A percentile compares a stretch with the other conserved stretches of the same genome.
These are phyloP conservation scores for Sphaerodactylus townsendi DNA, from an alignment of 2,113 vertebrate genomes.

Conservation along the genomic window DNA sequence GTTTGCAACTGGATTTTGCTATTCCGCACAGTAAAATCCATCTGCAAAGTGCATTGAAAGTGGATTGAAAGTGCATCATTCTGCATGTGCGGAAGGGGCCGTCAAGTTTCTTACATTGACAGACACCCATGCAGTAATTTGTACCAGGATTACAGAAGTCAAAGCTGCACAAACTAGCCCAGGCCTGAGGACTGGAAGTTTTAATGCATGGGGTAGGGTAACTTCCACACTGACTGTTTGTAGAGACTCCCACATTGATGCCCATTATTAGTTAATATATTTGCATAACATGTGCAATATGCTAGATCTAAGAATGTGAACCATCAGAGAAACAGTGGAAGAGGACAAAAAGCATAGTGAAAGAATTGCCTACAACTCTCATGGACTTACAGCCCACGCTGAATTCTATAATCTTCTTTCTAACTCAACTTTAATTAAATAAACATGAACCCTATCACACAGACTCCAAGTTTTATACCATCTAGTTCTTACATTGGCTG, in stretches of 20 bases:
- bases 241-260: not conserved
- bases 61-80: too few relatives aligned
- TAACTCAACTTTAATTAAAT: not conserved
- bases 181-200: not conserved
- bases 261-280: not conserved
- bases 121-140: not conserved
- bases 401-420: not conserved
- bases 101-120: too few relatives aligned
- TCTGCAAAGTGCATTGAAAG: too few relatives aligned
- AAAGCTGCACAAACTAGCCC: not conserved
- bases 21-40: too few relatives aligned
- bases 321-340: not conserved
- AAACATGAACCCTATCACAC: not conserved
- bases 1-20: too few relatives aligned
- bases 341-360: not conserved
- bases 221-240: not conserved
- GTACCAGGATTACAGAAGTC: not conserved
- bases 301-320: not conserved
- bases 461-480: not conserved
- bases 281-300: not conserved
- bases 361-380: not conserved
- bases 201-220: not conserved
- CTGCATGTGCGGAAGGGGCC: too few relatives aligned
- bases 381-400: not conserved
- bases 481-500: conserved; percentile 85